Evolutionary conservation across 2,888 invertebrate species (phyloP), one percentile per base, ranked within the genome.

Genomic region (Caenorhabditis panamensis): DNA sequence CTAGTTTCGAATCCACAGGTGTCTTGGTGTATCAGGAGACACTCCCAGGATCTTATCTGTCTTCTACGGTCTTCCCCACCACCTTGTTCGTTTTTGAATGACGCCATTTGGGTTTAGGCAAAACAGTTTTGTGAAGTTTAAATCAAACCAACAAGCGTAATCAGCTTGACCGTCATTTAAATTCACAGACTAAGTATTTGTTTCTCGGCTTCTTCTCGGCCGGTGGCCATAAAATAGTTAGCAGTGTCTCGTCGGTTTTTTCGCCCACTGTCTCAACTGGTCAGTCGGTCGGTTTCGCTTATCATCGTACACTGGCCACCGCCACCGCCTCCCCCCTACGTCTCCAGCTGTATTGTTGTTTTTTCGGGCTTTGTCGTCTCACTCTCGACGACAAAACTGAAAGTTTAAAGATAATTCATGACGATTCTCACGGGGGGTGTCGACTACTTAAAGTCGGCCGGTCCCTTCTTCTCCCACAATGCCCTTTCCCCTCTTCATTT

Each of bases 341-440:
- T 73, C 73, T 64, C 28, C 66, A 75, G 75, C 75, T 75, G 66
- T 75, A 75, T 75, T 66, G 54, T 66, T 75, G 75, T 75, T 75
- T 75, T 75, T 73, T 73, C 26, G 41, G 53, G 66, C 75, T 75
- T 75, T 75, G 75, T 75, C 59, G 75, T 75, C 75, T 66, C 75
- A 75, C 61, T 75, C 66, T 66, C 56, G 51, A 62, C 61, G 37
- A 49, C 44, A 59, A 51, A 61, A 75, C n/a, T 24, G 47, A 71
- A 51, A 64, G 75, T 66, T 66, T 51, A 59, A 75, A 66, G 66
- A 75, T 66, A 20, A 61, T 47, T 47, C 47, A 37, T 62, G 54
- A 37, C 49, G 49, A 36, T 2, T 16, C 22, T 31, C 31, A 31
- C 31, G 31, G 31, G 9, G 9, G 31, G 31, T 31, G 58, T 20